These are phyloP conservation scores for Lytechinus pictus DNA, from an alignment of 35 echinoderm and acorn worm species.

Conservation along the genomic window DNA sequence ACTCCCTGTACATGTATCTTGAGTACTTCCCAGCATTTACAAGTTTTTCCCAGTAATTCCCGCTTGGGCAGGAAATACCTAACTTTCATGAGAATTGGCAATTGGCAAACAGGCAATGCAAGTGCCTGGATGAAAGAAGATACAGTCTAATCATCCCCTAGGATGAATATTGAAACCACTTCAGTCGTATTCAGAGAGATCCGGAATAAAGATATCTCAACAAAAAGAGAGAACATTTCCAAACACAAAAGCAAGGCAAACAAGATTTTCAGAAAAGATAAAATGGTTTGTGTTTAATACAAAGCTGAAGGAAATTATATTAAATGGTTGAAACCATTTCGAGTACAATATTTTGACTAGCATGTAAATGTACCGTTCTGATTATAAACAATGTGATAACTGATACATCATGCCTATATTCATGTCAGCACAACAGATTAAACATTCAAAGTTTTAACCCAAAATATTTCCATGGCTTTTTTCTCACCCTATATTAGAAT, in stretches of 20 bases:
- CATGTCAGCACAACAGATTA: neutral
- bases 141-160: too few species aligned
- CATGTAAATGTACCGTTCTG: neutral
- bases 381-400: neutral
- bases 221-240: neutral
- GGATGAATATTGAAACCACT: too few species aligned
- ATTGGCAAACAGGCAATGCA: neutral
- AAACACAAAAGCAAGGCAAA: neutral
- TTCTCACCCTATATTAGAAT: neutral
- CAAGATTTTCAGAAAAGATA: neutral
- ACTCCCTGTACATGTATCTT: too few species aligned
- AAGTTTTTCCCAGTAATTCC: too few species aligned
- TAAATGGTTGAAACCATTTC: too few species aligned
- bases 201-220: constrained; percentile 4
- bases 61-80: too few species aligned
- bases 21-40: too few species aligned
- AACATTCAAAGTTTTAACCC: neutral
- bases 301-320: too few species aligned
- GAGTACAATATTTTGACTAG: neutral
- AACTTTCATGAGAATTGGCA: too few species aligned
- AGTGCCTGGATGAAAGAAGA: neutral
- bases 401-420: neutral
- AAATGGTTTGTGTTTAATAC: too few species aligned
- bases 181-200: neutral
- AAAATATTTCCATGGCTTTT: neutral